Evolutionary conservation across 2,888 invertebrate species (phyloP).

Genomic region (Lochmaea crataegi): DNA sequence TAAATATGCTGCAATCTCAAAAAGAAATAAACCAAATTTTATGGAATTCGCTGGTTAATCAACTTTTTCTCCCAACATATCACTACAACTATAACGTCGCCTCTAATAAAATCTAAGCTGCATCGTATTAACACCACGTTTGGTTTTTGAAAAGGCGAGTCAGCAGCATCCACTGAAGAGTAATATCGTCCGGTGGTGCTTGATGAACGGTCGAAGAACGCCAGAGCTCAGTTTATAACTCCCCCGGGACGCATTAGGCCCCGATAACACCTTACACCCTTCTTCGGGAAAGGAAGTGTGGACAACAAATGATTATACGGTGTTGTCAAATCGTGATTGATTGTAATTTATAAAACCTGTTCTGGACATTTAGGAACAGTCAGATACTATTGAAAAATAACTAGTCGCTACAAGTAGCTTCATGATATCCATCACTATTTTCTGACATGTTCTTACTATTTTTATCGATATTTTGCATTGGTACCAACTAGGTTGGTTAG

Average conservation of each 20-base stretch:
- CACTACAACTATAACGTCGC: neutral
- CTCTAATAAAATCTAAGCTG: neutral
- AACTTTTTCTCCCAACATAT: neutral
- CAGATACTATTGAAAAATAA: neutral
- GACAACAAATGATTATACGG: conserved; percentile 3
- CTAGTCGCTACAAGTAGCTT: neutral
- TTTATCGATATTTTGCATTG: no score
- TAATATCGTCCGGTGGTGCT: conserved; percentile 7
- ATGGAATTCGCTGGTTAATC: neutral
- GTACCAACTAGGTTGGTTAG: no score
- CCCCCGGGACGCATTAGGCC: conserved; percentile 27
- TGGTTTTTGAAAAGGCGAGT: neutral
- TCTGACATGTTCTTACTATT: no score
- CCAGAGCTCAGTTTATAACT: conserved; percentile 29
- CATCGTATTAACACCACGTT: neutral
- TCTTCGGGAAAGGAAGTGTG: neutral
- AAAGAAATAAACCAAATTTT: no score
- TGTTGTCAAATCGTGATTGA: neutral
- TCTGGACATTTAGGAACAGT: neutral
- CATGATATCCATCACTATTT: no score
- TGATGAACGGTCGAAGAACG: conserved; percentile 35
- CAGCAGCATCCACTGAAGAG: neutral
- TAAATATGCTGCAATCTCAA: no score
- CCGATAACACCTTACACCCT: conserved; percentile 39
- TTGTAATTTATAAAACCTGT: neutral